These are phyloP conservation scores for Ernsta delagoae DNA, from an alignment of 2,888 invertebrate genomes.

Conservation along the genomic window DNA sequence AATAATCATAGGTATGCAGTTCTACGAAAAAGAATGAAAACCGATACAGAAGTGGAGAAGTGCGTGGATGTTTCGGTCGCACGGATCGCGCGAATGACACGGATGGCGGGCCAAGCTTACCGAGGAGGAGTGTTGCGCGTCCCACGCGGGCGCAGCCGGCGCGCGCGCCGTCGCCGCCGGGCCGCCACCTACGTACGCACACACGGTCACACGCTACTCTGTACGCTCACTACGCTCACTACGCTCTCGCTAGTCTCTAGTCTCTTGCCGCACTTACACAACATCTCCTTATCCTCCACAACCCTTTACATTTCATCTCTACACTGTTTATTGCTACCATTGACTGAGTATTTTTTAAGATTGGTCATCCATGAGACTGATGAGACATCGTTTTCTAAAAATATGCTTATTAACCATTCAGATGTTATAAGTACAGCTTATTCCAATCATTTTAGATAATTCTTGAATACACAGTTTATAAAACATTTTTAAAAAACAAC, in stretches of 20 bases:
- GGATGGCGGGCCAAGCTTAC: constrained; percentile 76
- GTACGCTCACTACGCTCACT: neutral
- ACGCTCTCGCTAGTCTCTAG: neutral
- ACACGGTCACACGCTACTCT: constrained; percentile 75
- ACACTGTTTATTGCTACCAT: constrained; percentile 4
- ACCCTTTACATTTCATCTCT: neutral
- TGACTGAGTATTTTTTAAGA: neutral
- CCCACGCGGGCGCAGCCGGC: constrained; percentile 73
- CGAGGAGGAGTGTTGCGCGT: constrained; percentile 75
- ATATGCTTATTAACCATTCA: neutral
- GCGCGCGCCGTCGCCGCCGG: too few relatives aligned
- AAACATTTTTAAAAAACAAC: too few relatives aligned
- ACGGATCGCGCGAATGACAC: constrained; percentile 41
- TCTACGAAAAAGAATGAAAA: constrained; percentile 80
- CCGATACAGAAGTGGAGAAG: constrained; percentile 69
- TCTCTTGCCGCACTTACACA: neutral
- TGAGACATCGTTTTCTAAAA: neutral
- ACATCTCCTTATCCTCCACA: neutral
- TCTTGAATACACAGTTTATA: too few relatives aligned
- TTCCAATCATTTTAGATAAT: too few relatives aligned
- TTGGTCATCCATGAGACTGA: neutral
- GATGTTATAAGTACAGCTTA: neutral
- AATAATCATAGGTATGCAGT: constrained; percentile 67
- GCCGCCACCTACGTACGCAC: too few relatives aligned
- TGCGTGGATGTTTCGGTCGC: constrained; percentile 69